Base-by-base conservation (phyloP, 1,140 invertebrate species). In the Achroia grisella region DNA sequence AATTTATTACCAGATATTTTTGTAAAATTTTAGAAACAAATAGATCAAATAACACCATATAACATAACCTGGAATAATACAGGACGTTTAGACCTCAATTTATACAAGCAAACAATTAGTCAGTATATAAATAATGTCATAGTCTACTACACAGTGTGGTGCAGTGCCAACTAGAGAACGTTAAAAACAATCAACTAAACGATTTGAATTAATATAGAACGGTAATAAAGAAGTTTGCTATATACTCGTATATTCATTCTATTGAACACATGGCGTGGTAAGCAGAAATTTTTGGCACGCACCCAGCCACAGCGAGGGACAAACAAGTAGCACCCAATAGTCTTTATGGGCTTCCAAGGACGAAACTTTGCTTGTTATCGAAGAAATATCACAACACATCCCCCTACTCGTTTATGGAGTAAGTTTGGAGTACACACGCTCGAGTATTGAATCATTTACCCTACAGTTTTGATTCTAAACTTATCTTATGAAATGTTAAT, bases 301-400 rank as follows among this genome's bases (percentile, higher is more conserved):
- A 34, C 40, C 57, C 60, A 63, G 65, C 43, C 33, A 8, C 48
- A 27, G 28, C n/a, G 17, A 41, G 28, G 13, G 17, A 41, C 47
- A 56, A 56, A 55, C 23, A 46, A 42, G 29, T 44, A 57, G 23
- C 34, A 43, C 27, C 30, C 46, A 28, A 39, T 30, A 44, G 44
- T 36, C 33, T 60, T 52, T 52, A 61, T 51, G 50, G 39, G 31
- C 33, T 15, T 40, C 48, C 41, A 57, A 62, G 56, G 59, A 52
- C 51, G 36, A 74, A 78, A 78, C 60, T 78, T 76, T 62, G 61
- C 75, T 76, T 72, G 68, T 78, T 76, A 79, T 72, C 59, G 55
- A 48, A 56, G 48, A 77, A 74, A 75, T 72, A 75, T 75, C 62
- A 70, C 50, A 69, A 72, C 65, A 71, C 59, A 69, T 65, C 46